Conservation (phyloP, 1,140 invertebrate genomes). For the Araneus ventricosus region DNA sequence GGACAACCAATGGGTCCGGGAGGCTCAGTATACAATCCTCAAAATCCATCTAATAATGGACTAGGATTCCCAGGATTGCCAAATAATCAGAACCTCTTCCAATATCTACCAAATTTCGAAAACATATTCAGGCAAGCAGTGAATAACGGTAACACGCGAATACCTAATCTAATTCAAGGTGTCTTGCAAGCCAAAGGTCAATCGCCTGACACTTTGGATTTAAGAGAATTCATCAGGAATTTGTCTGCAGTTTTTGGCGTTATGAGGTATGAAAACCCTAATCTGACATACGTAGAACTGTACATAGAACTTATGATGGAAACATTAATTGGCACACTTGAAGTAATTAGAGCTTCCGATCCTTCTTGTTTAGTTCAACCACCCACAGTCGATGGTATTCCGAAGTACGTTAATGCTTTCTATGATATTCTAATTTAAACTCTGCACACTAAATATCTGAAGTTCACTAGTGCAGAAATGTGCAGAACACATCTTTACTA, state of each 20-base stretch:
- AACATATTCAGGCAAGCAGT: not conserved
- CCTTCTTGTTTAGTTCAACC: not conserved
- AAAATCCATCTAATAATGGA: not conserved
- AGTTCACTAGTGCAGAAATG: not conserved
- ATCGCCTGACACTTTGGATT: conserved; percentile 10
- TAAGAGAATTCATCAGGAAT: conserved; percentile 2
- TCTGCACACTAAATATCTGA: not conserved
- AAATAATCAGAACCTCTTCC: not conserved
- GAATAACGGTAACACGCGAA: not conserved
- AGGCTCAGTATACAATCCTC: not conserved
- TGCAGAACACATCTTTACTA: not conserved
- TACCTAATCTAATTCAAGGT: not conserved
- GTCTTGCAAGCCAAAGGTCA: conserved; percentile 14
- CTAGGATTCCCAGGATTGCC: not conserved
- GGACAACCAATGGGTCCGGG: no score
- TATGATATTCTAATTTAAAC: conserved; percentile 52
- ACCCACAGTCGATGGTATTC: not conserved
- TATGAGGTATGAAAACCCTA: conserved; percentile 10
- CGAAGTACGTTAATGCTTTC: conserved; percentile 49
- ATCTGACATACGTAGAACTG: not conserved
- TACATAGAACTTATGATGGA: conserved; percentile 39
- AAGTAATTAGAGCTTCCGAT: conserved; percentile 48
- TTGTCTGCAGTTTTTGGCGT: conserved; percentile 14
- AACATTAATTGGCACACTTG: conserved; percentile 44
- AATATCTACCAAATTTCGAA: conserved; percentile 2